Evolutionary conservation across 2,797 vertebrate species (phyloP).

Genomic region (Falco biarmicus): DNA sequence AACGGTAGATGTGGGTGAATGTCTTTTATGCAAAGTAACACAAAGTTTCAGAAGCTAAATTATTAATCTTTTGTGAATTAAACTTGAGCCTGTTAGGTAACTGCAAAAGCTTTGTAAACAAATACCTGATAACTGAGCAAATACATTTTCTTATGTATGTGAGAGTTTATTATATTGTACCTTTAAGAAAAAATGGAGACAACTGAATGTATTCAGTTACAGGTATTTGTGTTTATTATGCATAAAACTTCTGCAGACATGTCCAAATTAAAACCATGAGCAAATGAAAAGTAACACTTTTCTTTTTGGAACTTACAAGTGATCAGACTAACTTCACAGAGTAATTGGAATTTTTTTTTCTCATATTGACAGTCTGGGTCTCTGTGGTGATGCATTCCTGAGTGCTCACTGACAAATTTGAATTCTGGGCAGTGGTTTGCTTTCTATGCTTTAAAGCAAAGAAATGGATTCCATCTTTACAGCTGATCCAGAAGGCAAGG

Average conservation of each 20-base stretch:
- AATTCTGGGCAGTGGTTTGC: background rate
- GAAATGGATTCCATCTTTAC: background rate
- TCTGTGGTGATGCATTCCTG: background rate
- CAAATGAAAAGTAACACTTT: background rate
- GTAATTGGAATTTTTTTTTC: background rate
- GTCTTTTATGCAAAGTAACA: background rate
- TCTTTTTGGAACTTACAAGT: background rate
- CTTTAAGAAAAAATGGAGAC: background rate
- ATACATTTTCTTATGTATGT: background rate
- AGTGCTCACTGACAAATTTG: background rate
- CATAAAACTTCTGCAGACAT: background rate
- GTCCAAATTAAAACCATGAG: background rate
- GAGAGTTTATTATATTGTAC: background rate
- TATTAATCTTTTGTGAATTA: background rate
- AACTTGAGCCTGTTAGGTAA: background rate
- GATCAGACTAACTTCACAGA: background rate
- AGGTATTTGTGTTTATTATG: background rate
- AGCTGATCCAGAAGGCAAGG: background rate
- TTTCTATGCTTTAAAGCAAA: background rate
- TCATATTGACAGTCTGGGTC: background rate
- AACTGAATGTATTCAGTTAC: background rate
- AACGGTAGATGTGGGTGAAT: background rate
- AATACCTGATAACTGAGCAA: background rate
- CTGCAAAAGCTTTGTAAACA: background rate
- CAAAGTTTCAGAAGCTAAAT: background rate